Conservation (phyloP, 2,113 vertebrate genomes). For the Lanius collurio region DNA sequence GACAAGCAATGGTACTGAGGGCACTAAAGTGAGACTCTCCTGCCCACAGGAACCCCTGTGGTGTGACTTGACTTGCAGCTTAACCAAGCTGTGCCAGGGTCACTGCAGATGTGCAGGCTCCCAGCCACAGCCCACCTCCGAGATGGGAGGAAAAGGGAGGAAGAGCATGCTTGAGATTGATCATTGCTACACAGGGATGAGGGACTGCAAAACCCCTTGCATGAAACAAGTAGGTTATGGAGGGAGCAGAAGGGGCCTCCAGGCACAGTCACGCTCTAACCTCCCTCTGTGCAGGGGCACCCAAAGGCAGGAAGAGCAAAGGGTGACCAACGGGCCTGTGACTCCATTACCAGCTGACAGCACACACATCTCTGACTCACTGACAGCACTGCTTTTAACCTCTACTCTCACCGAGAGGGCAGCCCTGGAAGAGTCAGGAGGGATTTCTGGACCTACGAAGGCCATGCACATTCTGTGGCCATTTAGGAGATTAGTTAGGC, state of each 20-base stretch:
- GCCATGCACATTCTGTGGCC: accelerated
- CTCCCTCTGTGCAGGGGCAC: neutral
- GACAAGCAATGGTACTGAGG: accelerated
- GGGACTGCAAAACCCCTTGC: neutral
- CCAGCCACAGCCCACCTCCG: accelerated
- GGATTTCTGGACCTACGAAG: neutral
- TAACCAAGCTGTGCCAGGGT: neutral
- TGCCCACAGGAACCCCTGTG: accelerated
- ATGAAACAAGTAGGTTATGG: neutral
- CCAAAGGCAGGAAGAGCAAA: neutral
- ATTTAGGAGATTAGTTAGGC: neutral
- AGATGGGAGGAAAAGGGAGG: neutral
- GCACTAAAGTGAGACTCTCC: neutral
- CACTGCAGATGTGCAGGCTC: neutral
- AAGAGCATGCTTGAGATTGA: neutral
- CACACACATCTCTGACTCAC: accelerated
- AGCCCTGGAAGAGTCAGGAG: neutral
- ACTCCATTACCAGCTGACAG: accelerated
- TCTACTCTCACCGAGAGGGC: neutral
- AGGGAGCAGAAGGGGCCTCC: neutral
- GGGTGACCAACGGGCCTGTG: neutral
- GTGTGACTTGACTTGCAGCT: neutral
- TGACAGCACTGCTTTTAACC: neutral
- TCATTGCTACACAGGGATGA: accelerated
- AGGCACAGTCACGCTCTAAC: accelerated